phyloP scores from a whole-genome alignment of 2,797 vertebrate species.

The Clarias fuscus region DNA sequence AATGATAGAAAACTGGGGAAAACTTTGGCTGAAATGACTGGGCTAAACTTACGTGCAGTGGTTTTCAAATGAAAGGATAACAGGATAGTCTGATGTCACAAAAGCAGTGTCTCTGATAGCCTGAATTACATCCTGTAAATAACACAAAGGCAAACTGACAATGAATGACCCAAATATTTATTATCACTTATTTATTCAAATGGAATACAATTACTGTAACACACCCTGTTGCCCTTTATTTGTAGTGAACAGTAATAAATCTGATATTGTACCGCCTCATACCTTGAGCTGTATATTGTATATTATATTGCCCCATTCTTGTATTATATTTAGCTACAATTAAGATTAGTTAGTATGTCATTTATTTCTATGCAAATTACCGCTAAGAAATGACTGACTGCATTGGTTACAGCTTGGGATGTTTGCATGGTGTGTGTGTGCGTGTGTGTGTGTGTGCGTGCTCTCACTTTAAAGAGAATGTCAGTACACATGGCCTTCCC shows the following conservation, averaged over 20 bases:
- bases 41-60: constrained; percentile 87
- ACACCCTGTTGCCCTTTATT: neutral
- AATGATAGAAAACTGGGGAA: neutral
- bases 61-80: constrained; percentile 98
- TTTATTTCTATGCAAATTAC: neutral
- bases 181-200: constrained; percentile 17
- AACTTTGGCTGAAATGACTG: neutral
- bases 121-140: constrained; percentile 92
- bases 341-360: neutral
- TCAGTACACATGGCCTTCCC: constrained; percentile 99
- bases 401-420: neutral
- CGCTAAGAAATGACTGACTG: neutral
- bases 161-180: constrained; percentile 7
- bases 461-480: constrained; percentile 93
- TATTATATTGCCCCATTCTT: neutral
- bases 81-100: constrained; percentile 91
- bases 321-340: neutral
- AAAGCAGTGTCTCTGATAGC: constrained; percentile 98
- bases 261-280: neutral
- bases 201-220: neutral
- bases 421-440: neutral
- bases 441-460: neutral
- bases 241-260: constrained; percentile 20
- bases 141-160: constrained; percentile 4
- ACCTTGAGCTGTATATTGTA: neutral